Conservation (phyloP, 2,113 vertebrate species). For the Hystrix cristata region DNA sequence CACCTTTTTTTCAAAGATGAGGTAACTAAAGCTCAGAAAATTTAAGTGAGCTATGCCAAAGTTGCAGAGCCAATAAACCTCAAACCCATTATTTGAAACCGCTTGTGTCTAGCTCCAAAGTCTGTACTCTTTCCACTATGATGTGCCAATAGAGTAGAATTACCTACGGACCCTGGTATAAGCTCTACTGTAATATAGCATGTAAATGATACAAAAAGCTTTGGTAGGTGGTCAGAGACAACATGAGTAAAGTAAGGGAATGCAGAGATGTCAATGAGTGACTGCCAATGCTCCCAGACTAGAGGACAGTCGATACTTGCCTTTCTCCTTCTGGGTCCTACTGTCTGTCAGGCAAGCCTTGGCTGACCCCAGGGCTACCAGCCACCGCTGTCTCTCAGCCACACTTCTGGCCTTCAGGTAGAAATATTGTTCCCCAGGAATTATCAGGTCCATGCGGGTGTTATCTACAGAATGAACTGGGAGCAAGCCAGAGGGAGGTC, state of each 20-base stretch:
- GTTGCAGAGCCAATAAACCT: not conserved
- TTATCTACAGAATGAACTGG: constrained; percentile 96
- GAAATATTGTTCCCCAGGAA: constrained; percentile 98
- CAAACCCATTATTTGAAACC: not conserved
- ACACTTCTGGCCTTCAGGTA: constrained; percentile 97
- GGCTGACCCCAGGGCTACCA: constrained; percentile 96
- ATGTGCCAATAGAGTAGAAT: not conserved
- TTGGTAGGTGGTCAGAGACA: not conserved
- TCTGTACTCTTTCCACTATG: not conserved
- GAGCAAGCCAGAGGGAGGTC: constrained; percentile 60
- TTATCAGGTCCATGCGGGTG: constrained; percentile 96
- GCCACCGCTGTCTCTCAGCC: constrained; percentile 97
- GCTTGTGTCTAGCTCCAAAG: constrained; percentile 18
- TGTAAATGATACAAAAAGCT: not conserved
- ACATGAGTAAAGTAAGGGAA: not conserved
- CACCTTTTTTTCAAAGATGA: constrained; percentile 9
- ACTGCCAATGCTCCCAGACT: not conserved
- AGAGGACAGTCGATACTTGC: constrained; percentile 83
- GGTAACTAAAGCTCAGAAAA: constrained; percentile 32
- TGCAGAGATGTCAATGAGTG: not conserved
- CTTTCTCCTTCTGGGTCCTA: constrained; percentile 97
- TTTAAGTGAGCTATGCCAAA: not conserved
- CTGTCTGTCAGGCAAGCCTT: constrained; percentile 99
- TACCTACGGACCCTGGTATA: not conserved
- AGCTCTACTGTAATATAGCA: not conserved